Evolutionary conservation across 2,888 invertebrate genomes (phyloP).

Genomic region (Palloptera scutellata): DNA sequence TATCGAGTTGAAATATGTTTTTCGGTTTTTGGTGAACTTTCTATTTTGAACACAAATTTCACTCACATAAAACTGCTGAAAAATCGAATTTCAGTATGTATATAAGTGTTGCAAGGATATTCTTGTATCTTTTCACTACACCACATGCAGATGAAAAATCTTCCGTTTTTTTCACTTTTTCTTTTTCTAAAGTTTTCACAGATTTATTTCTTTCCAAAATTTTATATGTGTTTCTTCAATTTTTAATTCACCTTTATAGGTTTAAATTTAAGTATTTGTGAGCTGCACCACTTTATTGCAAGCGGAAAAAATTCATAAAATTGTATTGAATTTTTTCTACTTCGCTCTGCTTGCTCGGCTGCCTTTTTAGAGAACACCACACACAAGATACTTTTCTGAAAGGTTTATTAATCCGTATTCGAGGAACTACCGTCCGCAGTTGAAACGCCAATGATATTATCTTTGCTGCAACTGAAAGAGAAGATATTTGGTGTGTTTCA

Average conservation of each 20-base stretch:
- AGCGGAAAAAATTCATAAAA: constrained; percentile 42
- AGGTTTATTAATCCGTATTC: constrained; percentile 54
- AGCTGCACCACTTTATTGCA: constrained; percentile 34
- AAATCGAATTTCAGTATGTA: constrained; percentile 54
- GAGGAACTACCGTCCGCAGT: constrained; percentile 55
- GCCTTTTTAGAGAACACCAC: constrained; percentile 25
- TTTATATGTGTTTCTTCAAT: constrained; percentile 42
- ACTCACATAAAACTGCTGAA: constrained; percentile 25
- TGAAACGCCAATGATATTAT: constrained; percentile 64
- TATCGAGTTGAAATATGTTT: neutral
- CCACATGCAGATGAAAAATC: constrained; percentile 1
- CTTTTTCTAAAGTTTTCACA: constrained; percentile 18
- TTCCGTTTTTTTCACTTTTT: constrained; percentile 17
- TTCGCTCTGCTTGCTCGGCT: constrained; percentile 24
- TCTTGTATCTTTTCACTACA: constrained; percentile 22
- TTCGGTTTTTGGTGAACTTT: neutral
- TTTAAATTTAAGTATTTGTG: neutral
- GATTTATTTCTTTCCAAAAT: constrained; percentile 36
- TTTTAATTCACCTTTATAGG: constrained; percentile 12
- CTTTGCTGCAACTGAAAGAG: constrained; percentile 53
- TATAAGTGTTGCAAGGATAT: constrained; percentile 51
- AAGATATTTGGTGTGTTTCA: constrained; percentile 44
- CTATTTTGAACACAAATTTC: neutral
- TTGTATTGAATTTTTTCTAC: constrained; percentile 46
- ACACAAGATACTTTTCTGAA: no score